Conservation (phyloP, 2,113 vertebrate species). For the Pollimyrus isidori region DNA sequence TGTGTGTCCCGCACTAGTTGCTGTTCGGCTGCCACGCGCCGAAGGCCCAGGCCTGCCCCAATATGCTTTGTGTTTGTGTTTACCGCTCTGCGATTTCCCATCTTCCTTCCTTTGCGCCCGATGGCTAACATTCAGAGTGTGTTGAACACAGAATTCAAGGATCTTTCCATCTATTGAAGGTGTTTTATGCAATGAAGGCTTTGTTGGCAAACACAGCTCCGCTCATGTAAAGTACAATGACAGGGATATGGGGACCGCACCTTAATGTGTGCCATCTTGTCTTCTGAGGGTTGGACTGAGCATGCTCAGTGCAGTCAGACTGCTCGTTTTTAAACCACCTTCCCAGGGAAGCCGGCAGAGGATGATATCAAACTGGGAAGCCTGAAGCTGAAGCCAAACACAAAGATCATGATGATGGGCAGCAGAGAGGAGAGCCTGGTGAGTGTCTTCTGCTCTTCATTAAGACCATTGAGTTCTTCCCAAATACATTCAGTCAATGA, state of each 20-base stretch:
- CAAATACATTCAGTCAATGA: background rate
- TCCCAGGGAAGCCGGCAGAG: slow-evolving; percentile 85
- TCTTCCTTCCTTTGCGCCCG: background rate
- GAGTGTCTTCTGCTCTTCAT: slow-evolving; percentile 36
- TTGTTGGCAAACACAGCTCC: background rate
- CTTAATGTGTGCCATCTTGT: background rate
- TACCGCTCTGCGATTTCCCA: background rate
- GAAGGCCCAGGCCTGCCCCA: background rate
- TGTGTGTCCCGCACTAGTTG: background rate
- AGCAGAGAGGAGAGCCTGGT: slow-evolving; percentile 97
- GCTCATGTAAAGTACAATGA: background rate
- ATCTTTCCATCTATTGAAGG: background rate
- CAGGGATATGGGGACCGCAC: background rate
- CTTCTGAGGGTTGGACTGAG: background rate
- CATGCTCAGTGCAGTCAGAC: background rate
- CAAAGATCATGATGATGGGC: slow-evolving; percentile 99
- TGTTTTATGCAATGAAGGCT: background rate
- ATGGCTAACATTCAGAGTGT: background rate
- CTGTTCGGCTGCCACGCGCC: background rate
- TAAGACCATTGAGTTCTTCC: background rate
- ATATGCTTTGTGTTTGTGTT: background rate
- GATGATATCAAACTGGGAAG: slow-evolving; percentile 91
- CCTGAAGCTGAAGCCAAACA: slow-evolving; percentile 95
- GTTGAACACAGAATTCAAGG: background rate
- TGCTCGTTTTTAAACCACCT: background rate